Evolutionary conservation across 2,888 invertebrate genomes (phyloP).

Genomic region (Pseudoips prasinana): DNA sequence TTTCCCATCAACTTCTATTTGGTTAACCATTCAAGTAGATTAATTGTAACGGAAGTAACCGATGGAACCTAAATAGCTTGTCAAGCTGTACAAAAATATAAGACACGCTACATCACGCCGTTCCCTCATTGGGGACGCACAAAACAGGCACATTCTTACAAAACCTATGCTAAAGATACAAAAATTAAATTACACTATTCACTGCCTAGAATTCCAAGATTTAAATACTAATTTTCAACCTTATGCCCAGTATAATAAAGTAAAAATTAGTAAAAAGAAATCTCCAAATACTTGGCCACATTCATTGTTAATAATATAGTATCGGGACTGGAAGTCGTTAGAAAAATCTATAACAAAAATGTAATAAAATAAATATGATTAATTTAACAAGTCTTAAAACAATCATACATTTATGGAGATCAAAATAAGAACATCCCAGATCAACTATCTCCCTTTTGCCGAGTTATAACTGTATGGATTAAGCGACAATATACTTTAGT

Average conservation of each 20-base stretch:
- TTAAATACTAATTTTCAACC: slow-evolving; percentile 19
- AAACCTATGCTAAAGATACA: slow-evolving; percentile 8
- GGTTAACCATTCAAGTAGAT: too few relatives aligned
- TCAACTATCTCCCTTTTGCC: neutral
- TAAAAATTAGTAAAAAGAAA: slow-evolving; percentile 21
- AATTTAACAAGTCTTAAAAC: slow-evolving; percentile 8
- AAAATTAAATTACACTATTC: slow-evolving; percentile 4
- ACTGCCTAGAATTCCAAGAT: neutral
- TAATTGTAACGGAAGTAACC: neutral
- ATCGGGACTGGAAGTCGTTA: slow-evolving; percentile 25
- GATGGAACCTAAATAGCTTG: too few relatives aligned
- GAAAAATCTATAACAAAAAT: slow-evolving; percentile 7
- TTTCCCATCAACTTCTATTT: too few relatives aligned
- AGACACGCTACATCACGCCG: too few relatives aligned
- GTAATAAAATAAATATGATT: neutral
- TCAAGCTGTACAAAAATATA: too few relatives aligned
- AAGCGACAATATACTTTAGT: too few relatives aligned
- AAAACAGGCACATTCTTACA: neutral
- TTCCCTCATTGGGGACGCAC: neutral
- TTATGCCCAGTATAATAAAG: slow-evolving; percentile 15
- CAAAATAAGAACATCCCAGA: neutral
- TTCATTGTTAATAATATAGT: slow-evolving; percentile 25
- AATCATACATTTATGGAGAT: slow-evolving; percentile 1
- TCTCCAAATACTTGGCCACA: slow-evolving; percentile 26
- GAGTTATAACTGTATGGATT: too few relatives aligned